These are phyloP conservation scores for Stenichneumon culpator DNA, from an alignment of 2,888 invertebrate species.

Conservation along the genomic window DNA sequence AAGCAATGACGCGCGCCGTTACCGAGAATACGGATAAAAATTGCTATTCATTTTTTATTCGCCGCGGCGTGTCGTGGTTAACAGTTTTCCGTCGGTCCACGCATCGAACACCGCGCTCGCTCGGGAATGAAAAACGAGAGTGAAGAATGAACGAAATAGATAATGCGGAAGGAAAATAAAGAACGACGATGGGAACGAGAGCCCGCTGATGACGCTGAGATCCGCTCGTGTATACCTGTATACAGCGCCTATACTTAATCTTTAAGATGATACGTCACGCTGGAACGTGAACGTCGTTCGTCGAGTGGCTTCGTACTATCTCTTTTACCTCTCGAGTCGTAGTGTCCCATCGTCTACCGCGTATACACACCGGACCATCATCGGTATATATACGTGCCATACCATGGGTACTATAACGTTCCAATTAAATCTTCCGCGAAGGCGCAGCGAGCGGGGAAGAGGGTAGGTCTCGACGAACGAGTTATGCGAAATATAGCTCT, in stretches of 20 bases:
- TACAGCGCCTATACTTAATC: constrained; percentile 50
- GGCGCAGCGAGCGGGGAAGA: constrained; percentile 22
- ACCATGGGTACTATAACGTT: constrained; percentile 34
- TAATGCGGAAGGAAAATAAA: constrained; percentile 52
- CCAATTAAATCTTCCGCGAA: constrained; percentile 63
- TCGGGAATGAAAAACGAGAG: constrained; percentile 12
- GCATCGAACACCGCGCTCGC: constrained; percentile 1
- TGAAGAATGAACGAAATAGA: constrained; percentile 55
- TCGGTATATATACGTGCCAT: constrained; percentile 27
- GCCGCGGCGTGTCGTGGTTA: neutral
- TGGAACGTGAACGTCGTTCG: constrained; percentile 56
- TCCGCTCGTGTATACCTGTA: constrained; percentile 23
- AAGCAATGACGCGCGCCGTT: neutral
- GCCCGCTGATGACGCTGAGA: constrained; percentile 28
- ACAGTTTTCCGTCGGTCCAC: neutral
- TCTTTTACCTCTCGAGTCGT: constrained; percentile 36
- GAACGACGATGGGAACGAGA: constrained; percentile 36
- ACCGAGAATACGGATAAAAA: neutral
- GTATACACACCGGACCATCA: constrained; percentile 23
- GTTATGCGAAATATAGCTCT: constrained; percentile 69
- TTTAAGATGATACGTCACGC: constrained; percentile 60
- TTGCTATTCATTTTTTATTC: neutral
- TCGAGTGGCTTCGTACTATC: constrained; percentile 46
- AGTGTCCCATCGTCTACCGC: constrained; percentile 58
- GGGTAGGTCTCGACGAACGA: constrained; percentile 46